phyloP scores from a whole-genome alignment of 64 coral and sea anemone genomes.

The Montipora cactus region DNA sequence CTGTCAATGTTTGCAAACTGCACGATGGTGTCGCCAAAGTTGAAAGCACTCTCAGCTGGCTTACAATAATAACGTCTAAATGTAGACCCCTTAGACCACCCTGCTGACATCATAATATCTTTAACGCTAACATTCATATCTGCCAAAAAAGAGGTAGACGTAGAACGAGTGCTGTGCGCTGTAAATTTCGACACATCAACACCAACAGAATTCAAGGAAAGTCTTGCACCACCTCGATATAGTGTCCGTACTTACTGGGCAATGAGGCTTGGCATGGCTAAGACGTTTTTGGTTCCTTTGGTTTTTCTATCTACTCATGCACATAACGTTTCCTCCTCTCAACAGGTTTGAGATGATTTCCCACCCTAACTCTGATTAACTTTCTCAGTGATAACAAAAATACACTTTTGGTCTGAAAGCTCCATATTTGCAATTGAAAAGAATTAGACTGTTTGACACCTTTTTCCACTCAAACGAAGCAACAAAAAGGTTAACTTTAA shows the following conservation, averaged over 20 bases:
- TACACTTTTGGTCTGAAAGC: constrained; percentile 15
- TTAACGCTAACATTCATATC: constrained; percentile 31
- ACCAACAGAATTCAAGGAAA: constrained; percentile 15
- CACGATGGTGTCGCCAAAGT: constrained; percentile 38
- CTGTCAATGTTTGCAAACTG: not conserved
- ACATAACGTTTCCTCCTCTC: constrained; percentile 33
- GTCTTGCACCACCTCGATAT: constrained; percentile 35
- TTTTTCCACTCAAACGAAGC: constrained; percentile 13
- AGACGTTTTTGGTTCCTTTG: constrained; percentile 27
- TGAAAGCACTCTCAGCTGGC: constrained; percentile 18
- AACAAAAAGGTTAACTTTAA: constrained; percentile 29
- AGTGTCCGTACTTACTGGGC: constrained; percentile 45
- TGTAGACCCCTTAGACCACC: constrained; percentile 40
- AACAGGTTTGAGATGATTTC: constrained; percentile 26
- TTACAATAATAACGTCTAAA: constrained; percentile 43
- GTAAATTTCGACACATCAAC: not conserved
- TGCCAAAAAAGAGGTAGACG: constrained; percentile 11
- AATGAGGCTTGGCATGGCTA: constrained; percentile 48
- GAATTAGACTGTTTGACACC: constrained; percentile 6
- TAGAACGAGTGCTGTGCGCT: constrained; percentile 35
- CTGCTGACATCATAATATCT: constrained; percentile 26
- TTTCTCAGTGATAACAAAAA: constrained; percentile 42
- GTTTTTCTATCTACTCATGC: constrained; percentile 27
- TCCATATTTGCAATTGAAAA: constrained; percentile 24
- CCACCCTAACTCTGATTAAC: constrained; percentile 54